phyloP scores from a whole-genome alignment of 64 coral and sea anemone species.

The Montipora sp. region DNA sequence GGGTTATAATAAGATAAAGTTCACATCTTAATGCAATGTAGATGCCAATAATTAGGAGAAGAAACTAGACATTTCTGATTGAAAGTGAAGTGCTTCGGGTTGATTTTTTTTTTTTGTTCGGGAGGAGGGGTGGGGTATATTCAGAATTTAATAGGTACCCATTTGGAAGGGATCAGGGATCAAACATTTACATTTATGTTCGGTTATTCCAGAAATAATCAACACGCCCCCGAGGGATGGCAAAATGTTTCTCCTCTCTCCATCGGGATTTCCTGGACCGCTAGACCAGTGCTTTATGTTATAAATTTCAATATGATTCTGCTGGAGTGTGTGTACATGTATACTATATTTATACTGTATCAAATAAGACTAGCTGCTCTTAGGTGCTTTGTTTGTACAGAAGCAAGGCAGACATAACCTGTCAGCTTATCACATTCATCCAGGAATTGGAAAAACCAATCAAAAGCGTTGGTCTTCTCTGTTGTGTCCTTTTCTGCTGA shows the following conservation, averaged over 20 bases:
- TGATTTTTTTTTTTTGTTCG: neutral
- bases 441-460: conserved; percentile 15
- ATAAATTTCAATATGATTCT: conserved; percentile 4
- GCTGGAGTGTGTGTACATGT: conserved; percentile 5
- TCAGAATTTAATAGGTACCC: conserved; percentile 10
- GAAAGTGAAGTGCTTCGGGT: conserved; percentile 11
- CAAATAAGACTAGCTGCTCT: neutral
- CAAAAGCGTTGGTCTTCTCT: conserved; percentile 2
- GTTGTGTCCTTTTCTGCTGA: conserved; percentile 21
- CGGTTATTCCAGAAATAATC: neutral
- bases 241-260: neutral
- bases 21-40: conserved; percentile 6
- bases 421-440: conserved; percentile 27
- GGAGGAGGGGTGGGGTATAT: conserved; percentile 12
- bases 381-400: conserved; percentile 1
- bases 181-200: conserved; percentile 7
- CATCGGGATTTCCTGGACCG: conserved; percentile 2
- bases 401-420: neutral
- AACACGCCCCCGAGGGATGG: neutral
- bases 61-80: neutral
- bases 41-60: conserved; percentile 9
- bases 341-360: neutral
- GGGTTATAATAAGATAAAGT: neutral
- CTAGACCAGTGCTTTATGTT: neutral
- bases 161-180: conserved; percentile 4